Base-by-base conservation (phyloP, 1,140 invertebrate genomes). In the Calycopis cecrops region DNA sequence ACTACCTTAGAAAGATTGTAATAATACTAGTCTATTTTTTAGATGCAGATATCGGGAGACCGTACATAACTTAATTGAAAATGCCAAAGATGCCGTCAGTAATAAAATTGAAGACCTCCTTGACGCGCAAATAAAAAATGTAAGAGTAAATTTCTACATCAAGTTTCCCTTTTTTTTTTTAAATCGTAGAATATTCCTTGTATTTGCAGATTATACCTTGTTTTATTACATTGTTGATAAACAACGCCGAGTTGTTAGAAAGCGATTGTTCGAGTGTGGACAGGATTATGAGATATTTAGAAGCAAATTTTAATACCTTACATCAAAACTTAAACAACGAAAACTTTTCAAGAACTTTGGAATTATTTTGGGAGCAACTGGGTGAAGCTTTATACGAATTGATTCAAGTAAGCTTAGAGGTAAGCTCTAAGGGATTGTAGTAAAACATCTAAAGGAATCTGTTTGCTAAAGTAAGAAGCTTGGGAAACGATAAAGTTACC, bases 51-150 rank as follows among this genome's bases (percentile, higher is more conserved):
- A 96, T 72, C 90, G 91, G 55, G 89, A 92, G 50, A 95, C 95
- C 4, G 87, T 98, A 1, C 90, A 94, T 61, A 91, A 93, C 60
- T 93, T 97, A n/a, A 92, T 98, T 44, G 94, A 94, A 48, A 97
- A 96, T 77, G 93, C 96, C 3, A 91, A 94, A 35, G 95, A 97
- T 70, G 97, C 95, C 21, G 92, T 97, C 34, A 91, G 90, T 53
- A 96, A 96, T 76, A 96, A 96, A 88, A 96, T 98, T 60, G 90
- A 95, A 10, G 93, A 95, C 59, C 87, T 97, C 34, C 87, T 97
- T 49, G 92, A 94, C 69, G 90, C 91, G 56, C 92, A 97, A 59
- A 92, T 94, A 0, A 89, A 89, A 48, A 95, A 95, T 88, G 92
- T 93, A 79, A 78, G 62, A 3, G 21, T 68, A 40, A 40, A 44